Evolutionary conservation across 2,113 vertebrate species (phyloP), one percentile per base, ranked within the genome.

Genomic region (Aegithalos caudatus): DNA sequence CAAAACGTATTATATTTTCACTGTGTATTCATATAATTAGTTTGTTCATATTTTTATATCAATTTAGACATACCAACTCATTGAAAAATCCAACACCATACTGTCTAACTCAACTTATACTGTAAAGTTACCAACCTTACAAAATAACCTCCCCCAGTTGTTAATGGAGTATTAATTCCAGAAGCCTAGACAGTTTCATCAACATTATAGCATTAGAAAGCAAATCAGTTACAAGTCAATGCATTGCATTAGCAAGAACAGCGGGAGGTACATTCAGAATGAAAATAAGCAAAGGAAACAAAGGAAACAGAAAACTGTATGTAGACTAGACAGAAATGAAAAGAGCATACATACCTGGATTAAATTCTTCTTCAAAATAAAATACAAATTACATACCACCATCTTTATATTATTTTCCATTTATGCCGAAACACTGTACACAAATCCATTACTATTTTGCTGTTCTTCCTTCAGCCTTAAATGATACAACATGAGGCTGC

Each of bases 261-360:
- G 93, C 13, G 35, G 92, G 95, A 94, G 93, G 86, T 47, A 95
- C 47, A 28, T 21, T 91, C 86, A 58, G 93, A 96, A 95, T 94
- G 93, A 96, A 95, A 96, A 91, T 42, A 93, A 69, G 54, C 58
- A 69, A 70, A 90, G 86, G 86, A 96, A 94, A 97, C 95, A 95
- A 97, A 96, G 96, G 88, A 92, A 93, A 88, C 18, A 81, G 45
- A 94, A 81, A 88, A 90, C 77, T 20, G 9, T 60, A 95, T 17
- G 73, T 65, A 88, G 85, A 93, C 38, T 61, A 96, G 61, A 62
- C 65, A 82, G 54, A 64, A 40, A 88, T n/a, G 67, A 33, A 76
- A 66, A 83, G 40, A 96, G 40, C 82, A 94, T 97, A 98, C 98
- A 73, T 98, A 98, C 98, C 98, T 98, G 98, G 90, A 94, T 95